Percentiles rank a stretch among this genome's conserved stretches.
Conservation (phyloP, 1,140 invertebrate species). For the Tigriopus japonicus region DNA sequence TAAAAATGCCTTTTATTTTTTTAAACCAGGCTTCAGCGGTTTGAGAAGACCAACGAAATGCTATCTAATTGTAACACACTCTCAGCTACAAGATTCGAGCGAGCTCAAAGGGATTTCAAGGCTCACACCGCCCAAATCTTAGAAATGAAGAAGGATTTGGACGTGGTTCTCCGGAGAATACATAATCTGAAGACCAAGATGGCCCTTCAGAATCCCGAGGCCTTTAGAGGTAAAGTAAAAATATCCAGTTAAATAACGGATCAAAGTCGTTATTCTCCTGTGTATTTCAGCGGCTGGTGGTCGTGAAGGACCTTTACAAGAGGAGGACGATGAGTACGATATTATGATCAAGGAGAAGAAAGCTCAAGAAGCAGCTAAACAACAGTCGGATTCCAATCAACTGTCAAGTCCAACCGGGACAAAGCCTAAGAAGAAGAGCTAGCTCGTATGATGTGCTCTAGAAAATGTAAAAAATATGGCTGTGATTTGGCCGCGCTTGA, state of each 20-base stretch:
- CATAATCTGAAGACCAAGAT: constrained; percentile 58
- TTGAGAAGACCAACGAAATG: constrained; percentile 97
- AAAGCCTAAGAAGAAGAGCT: too few species aligned
- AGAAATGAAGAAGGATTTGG: constrained; percentile 42
- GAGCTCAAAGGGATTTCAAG: constrained; percentile 63
- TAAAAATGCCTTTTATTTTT: too few species aligned
- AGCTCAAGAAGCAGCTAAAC: neutral
- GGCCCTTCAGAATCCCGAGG: constrained; percentile 61
- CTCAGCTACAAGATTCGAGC: constrained; percentile 54
- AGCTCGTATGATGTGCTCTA: too few species aligned
- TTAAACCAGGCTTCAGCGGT: constrained; percentile 61
- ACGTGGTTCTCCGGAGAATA: constrained; percentile 37
- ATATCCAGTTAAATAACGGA: neutral
- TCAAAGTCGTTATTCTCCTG: neutral
- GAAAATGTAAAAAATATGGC: too few species aligned
- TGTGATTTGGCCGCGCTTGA: too few species aligned
- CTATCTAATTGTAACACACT: constrained; percentile 79
- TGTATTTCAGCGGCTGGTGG: neutral
- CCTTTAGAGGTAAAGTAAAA: constrained; percentile 39
- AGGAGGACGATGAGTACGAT: constrained; percentile 12
- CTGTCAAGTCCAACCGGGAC: too few species aligned
- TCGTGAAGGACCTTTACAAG: neutral
- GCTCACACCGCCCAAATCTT: constrained; percentile 58
- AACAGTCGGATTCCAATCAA: too few species aligned
- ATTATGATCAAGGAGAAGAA: constrained; percentile 4